phyloP scores from a whole-genome alignment of 2,113 vertebrate species.

The Ploceus nigricollis region DNA sequence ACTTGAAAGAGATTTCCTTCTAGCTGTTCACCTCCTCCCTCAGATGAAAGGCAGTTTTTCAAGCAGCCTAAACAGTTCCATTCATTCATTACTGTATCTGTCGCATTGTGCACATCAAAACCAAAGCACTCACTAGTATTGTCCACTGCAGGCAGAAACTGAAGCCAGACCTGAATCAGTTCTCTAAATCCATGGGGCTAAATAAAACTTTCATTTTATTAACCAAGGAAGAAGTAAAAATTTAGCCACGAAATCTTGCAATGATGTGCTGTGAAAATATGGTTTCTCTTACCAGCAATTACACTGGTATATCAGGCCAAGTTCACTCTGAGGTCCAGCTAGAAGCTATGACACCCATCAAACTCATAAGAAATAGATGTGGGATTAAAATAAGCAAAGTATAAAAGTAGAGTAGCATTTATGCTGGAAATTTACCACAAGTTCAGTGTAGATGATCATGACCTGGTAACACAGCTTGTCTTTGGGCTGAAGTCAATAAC shows the following conservation, averaged over 20 bases:
- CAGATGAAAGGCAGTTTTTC: conserved; percentile 23
- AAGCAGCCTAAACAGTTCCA: background rate
- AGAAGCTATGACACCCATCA: background rate
- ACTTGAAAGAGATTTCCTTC: conserved; percentile 31
- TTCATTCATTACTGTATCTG: background rate
- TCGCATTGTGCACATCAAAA: background rate
- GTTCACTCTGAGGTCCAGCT: background rate
- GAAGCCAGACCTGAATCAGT: background rate
- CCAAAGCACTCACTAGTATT: background rate
- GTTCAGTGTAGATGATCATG: background rate
- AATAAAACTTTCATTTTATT: background rate
- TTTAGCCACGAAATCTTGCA: background rate
- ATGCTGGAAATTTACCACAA: background rate
- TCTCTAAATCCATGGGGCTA: background rate
- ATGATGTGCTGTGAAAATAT: background rate
- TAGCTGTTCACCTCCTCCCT: background rate
- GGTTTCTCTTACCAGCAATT: background rate
- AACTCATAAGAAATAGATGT: background rate
- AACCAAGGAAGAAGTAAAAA: background rate
- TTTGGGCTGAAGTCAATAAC: background rate
- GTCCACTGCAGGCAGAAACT: background rate
- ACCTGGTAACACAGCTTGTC: background rate
- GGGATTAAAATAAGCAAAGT: background rate
- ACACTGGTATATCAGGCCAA: background rate
- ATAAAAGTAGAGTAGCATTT: background rate